Conservation (phyloP, 2,797 vertebrate genomes). For the Acanthopagrus latus region DNA sequence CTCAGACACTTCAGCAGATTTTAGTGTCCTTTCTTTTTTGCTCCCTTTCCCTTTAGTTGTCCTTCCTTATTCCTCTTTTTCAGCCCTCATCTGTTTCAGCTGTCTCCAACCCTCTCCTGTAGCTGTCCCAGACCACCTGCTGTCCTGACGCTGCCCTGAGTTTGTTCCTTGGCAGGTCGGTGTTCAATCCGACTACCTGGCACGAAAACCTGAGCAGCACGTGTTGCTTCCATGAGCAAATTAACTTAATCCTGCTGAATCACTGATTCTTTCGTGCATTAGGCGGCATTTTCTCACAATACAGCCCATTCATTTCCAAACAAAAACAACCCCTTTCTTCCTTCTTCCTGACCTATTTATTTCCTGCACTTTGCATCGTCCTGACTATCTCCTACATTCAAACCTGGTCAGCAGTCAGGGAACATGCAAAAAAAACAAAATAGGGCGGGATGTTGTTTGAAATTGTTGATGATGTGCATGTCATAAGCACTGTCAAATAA, state of each 20-base stretch:
- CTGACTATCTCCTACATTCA: constrained; percentile 4
- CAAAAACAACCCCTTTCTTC: constrained; percentile 11
- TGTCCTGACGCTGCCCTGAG: constrained; percentile 9
- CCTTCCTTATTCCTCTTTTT: constrained; percentile 1
- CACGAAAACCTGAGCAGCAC: constrained; percentile 51
- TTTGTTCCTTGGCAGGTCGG: constrained; percentile 13
- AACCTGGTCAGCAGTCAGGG: neutral
- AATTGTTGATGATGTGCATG: neutral
- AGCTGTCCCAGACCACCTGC: constrained; percentile 17
- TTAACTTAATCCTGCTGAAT: constrained; percentile 52
- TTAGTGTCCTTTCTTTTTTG: neutral
- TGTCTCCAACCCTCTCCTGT: neutral
- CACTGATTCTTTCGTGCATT: constrained; percentile 23
- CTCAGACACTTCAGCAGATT: constrained; percentile 13
- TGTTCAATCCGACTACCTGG: constrained; percentile 56
- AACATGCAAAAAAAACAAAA: neutral
- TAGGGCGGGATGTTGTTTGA: neutral
- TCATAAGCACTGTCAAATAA: neutral
- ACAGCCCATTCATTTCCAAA: constrained; percentile 29
- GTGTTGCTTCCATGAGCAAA: constrained; percentile 55
- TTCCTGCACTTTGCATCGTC: constrained; percentile 1
- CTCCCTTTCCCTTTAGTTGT: neutral
- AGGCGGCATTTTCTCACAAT: constrained; percentile 22
- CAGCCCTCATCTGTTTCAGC: neutral
- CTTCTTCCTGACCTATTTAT: constrained; percentile 33